Percentiles rank a stretch among this genome's conserved stretches.
Evolutionary conservation across 2,888 invertebrate species (phyloP).

Genomic region (Prosapia bicincta): DNA sequence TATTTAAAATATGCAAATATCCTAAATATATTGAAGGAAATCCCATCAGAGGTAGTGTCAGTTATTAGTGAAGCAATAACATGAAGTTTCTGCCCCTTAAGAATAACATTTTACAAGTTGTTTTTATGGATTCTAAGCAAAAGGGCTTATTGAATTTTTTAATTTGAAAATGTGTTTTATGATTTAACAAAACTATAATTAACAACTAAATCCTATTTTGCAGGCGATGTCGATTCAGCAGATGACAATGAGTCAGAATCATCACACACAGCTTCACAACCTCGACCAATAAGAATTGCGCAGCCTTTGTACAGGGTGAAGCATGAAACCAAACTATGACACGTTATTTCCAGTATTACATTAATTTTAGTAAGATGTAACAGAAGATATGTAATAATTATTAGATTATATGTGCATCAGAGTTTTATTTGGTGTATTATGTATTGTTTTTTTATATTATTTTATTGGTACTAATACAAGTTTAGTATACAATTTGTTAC

Average conservation of each 20-base stretch:
- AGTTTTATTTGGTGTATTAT: not conserved
- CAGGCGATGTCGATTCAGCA: constrained; percentile 78
- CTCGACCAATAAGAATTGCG: constrained; percentile 47
- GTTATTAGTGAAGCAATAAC: no score
- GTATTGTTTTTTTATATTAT: not conserved
- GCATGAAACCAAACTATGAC: constrained; percentile 58
- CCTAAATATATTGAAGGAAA: no score
- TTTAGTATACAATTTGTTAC: not conserved
- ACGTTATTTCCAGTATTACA: not conserved
- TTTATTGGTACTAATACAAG: not conserved
- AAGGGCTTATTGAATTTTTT: no score
- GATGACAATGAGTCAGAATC: constrained; percentile 64
- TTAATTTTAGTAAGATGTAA: not conserved
- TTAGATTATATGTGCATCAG: not conserved
- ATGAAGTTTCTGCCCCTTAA: no score
- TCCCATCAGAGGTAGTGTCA: no score
- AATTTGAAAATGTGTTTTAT: no score
- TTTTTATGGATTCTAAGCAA: no score
- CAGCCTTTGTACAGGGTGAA: constrained; percentile 35
- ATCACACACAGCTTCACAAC: constrained; percentile 45
- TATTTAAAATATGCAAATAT: no score
- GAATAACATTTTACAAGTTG: no score
- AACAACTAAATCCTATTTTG: no score
- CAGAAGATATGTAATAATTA: not conserved
- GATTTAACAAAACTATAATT: no score